A percentile compares a stretch with the other conserved stretches of the same genome.
These are phyloP conservation scores for Notarius lentiginosus DNA, from an alignment of 2,113 vertebrate genomes.

Conservation along the genomic window DNA sequence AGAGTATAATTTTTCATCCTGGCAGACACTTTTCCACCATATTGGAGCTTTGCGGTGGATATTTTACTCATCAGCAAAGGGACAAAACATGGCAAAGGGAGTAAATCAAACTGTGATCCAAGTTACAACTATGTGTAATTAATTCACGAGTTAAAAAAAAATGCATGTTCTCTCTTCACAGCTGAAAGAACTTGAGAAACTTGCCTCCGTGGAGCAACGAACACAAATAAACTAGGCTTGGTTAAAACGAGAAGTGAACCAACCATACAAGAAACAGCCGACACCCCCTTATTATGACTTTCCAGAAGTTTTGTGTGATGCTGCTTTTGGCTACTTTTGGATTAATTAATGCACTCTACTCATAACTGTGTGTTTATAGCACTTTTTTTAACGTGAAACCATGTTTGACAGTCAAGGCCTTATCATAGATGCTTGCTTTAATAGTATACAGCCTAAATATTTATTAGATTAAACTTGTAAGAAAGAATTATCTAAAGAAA, in stretches of 20 bases:
- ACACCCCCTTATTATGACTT: conserved; percentile 49
- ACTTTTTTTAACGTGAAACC: conserved; percentile 20
- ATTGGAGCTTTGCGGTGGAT: background rate
- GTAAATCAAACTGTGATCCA: background rate
- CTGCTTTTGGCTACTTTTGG: conserved; percentile 21
- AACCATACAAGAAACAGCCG: background rate
- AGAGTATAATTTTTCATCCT: conserved; percentile 23
- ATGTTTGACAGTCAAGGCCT: background rate
- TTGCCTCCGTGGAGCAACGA: conserved; percentile 87
- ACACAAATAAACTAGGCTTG: conserved; percentile 83
- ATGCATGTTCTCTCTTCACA: conserved; percentile 42
- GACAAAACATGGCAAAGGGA: background rate
- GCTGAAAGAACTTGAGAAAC: conserved; percentile 86
- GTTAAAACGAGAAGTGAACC: conserved; percentile 66
- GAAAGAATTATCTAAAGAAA: background rate
- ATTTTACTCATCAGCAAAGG: background rate
- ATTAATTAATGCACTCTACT: conserved; percentile 12
- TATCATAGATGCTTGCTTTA: conserved; percentile 7
- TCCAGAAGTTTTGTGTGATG: conserved; percentile 42
- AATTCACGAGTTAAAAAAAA: no score
- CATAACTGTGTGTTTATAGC: conserved; percentile 7
- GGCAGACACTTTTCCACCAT: conserved; percentile 7
- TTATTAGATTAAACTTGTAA: background rate
- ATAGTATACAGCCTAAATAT: conserved; percentile 8
- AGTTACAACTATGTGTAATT: background rate